These are phyloP conservation scores for Drosophila tanythrix DNA, from an alignment of 2,888 invertebrate species.

Conservation along the genomic window DNA sequence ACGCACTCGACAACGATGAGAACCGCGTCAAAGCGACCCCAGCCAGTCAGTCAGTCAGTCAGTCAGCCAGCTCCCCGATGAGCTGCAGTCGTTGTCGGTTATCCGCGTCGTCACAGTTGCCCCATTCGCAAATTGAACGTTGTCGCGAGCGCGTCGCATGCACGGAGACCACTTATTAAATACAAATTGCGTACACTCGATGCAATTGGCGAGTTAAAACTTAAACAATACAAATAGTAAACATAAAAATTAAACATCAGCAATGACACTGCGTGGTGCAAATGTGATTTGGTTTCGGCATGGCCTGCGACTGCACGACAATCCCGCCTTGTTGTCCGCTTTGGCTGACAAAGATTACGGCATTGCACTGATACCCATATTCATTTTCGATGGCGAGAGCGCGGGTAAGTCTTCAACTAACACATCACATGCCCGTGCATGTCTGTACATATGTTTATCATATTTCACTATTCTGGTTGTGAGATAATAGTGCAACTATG, in stretches of 20 bases:
- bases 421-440: no score
- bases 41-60: conserved; percentile 6
- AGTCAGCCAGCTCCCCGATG: conserved; percentile 3
- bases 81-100: conserved; percentile 32
- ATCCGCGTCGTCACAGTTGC: conserved; percentile 24
- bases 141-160: conserved; percentile 53
- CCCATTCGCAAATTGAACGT: conserved; percentile 60
- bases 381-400: conserved; percentile 91
- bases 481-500: conserved; percentile 17
- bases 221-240: neutral
- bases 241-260: neutral
- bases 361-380: conserved; percentile 87
- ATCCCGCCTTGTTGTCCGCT: conserved; percentile 88
- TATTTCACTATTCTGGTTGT: neutral
- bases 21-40: conserved; percentile 42
- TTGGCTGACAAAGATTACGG: conserved; percentile 80
- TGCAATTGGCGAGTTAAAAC: neutral
- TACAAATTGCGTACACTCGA: neutral
- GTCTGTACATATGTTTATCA: neutral
- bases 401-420: conserved; percentile 86
- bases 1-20: conserved; percentile 61
- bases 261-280: conserved; percentile 56
- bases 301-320: conserved; percentile 89
- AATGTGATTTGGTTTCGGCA: conserved; percentile 90
- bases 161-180: conserved; percentile 13